Percentiles rank a stretch among this genome's conserved stretches.
phyloP scores from a whole-genome alignment of 2,113 vertebrate species.

The Brachyhypopomus gauderio region DNA sequence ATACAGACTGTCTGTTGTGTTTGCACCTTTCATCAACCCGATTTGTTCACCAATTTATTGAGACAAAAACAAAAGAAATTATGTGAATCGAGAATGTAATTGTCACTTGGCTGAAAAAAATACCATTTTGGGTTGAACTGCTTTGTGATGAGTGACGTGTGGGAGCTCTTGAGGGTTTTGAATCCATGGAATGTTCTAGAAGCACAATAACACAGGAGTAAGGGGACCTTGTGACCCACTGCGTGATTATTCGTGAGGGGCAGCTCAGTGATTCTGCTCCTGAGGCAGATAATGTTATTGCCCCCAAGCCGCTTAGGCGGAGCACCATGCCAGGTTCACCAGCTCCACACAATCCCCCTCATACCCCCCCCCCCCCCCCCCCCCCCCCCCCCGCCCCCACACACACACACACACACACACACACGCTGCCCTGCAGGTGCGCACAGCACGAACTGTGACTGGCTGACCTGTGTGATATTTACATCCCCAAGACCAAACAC shows the following conservation, averaged over 20 bases:
- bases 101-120: conserved; percentile 10
- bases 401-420: conserved; percentile 8
- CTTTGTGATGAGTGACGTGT: conserved; percentile 4
- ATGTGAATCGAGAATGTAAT: not conserved
- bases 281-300: conserved; percentile 77
- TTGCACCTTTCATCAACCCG: not conserved
- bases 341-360: conserved; percentile 60
- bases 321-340: conserved; percentile 65
- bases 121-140: conserved; percentile 1
- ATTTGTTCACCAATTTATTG: not conserved
- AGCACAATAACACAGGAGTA: conserved; percentile 76
- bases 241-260: conserved; percentile 81
- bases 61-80: not conserved
- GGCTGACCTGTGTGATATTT: conserved; percentile 34
- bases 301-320: conserved; percentile 72
- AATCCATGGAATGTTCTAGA: conserved; percentile 52
- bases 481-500: conserved; percentile 12
- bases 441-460: conserved; percentile 12
- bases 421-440: conserved; percentile 46
- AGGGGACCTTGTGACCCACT: conserved; percentile 70
- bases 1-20: not conserved
- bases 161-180: conserved; percentile 36
- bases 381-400: conserved; percentile 16
- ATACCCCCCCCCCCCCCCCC: conserved; percentile 43
- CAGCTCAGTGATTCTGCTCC: conserved; percentile 73